phyloP scores from a whole-genome alignment of 30 jellyfish, hydroid and myxozoan species.

The Chrysaora quinquecirrha region DNA sequence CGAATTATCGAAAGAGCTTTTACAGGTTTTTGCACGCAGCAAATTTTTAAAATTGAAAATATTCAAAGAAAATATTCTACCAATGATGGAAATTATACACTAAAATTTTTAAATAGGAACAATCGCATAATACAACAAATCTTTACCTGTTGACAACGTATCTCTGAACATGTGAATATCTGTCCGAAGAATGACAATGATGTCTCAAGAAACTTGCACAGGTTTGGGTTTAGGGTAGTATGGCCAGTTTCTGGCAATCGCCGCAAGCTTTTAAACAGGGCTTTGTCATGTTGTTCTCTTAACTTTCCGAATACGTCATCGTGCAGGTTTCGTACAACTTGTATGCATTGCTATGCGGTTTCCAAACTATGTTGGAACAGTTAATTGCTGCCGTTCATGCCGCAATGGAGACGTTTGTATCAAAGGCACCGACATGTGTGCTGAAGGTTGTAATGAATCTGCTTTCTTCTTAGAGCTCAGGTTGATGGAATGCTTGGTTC shows the following conservation, averaged over 20 bases:
- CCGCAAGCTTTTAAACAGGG: background rate
- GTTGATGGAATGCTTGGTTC: constrained; percentile 39
- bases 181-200: background rate
- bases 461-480: constrained; percentile 35
- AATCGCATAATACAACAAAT: no score
- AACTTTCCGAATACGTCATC: constrained; percentile 6
- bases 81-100: no score
- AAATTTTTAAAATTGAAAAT: no score
- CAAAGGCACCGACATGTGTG: constrained; percentile 52
- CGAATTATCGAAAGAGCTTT: no score
- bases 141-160: no score
- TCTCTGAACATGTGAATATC: background rate
- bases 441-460: constrained; percentile 23
- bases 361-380: constrained; percentile 21
- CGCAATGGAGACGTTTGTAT: constrained; percentile 39
- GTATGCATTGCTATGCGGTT: background rate
- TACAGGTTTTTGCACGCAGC: no score
- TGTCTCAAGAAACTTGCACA: background rate
- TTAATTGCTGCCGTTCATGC: constrained; percentile 45
- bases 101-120: no score
- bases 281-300: constrained; percentile 19
- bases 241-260: background rate
- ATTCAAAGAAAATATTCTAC: no score
- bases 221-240: background rate
- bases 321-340: constrained; percentile 10